Evolutionary conservation across 2,888 invertebrate species (phyloP).

Genomic region (Acronicta leporina): DNA sequence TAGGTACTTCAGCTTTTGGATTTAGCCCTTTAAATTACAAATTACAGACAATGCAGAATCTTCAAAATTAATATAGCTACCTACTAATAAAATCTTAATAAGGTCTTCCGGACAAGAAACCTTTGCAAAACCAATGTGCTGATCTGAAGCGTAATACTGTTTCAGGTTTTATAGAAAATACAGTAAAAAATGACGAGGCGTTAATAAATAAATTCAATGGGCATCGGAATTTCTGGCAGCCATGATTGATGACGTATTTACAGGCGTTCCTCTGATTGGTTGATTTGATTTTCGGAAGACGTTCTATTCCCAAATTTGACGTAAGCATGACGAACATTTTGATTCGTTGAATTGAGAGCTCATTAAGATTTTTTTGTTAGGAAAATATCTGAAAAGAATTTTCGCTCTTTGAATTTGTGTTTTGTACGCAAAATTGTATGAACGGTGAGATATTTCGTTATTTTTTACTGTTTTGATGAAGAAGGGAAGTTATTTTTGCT

Average conservation of each 20-base stretch:
- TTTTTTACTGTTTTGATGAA: slow-evolving; percentile 26
- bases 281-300: slow-evolving; percentile 74
- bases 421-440: slow-evolving; percentile 45
- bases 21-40: too few relatives aligned
- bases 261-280: slow-evolving; percentile 71
- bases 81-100: too few relatives aligned
- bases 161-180: slow-evolving; percentile 14
- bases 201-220: slow-evolving; percentile 43
- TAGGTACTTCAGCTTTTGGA: too few relatives aligned
- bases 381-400: slow-evolving; percentile 53
- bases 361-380: slow-evolving; percentile 55
- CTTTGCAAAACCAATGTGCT: too few relatives aligned
- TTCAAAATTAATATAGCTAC: too few relatives aligned
- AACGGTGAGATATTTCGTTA: slow-evolving; percentile 42
- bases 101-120: too few relatives aligned
- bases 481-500: slow-evolving; percentile 9
- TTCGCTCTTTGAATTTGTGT: slow-evolving; percentile 49
- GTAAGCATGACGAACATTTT: slow-evolving; percentile 64
- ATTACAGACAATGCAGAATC: too few relatives aligned
- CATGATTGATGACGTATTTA: slow-evolving; percentile 77
- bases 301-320: slow-evolving; percentile 68
- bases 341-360: slow-evolving; percentile 63
- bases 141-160: too few relatives aligned
- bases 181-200: slow-evolving; percentile 37
- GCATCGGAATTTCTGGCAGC: slow-evolving; percentile 42